Percentiles rank a stretch among this genome's conserved stretches.
These are phyloP conservation scores for Eupithecia abbreviata DNA, from an alignment of 2,888 invertebrate genomes.

Conservation along the genomic window DNA sequence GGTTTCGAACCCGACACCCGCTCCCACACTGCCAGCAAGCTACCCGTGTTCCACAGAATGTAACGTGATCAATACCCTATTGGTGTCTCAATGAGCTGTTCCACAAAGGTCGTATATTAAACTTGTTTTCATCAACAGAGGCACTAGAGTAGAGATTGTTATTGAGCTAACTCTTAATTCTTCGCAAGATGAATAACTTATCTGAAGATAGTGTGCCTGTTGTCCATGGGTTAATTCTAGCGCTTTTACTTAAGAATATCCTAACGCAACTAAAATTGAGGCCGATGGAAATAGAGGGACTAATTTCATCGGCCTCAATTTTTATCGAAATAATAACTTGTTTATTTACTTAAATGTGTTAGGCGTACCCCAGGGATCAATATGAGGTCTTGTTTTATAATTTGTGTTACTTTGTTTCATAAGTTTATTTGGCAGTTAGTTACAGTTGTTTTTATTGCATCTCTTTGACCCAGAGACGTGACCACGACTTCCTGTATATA, in stretches of 20 bases:
- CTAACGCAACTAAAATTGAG: no score
- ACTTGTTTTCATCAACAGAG: not conserved
- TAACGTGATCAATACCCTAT: slow-evolving; percentile 24
- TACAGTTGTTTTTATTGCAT: slow-evolving; percentile 6
- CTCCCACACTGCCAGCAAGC: slow-evolving; percentile 48
- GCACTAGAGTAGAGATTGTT: not conserved
- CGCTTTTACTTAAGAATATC: no score
- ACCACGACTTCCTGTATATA: not conserved
- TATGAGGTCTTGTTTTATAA: not conserved
- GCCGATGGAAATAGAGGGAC: no score
- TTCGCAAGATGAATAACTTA: not conserved
- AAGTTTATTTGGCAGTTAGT: slow-evolving; percentile 4
- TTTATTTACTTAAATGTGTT: not conserved
- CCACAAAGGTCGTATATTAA: not conserved
- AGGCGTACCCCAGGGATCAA: not conserved
- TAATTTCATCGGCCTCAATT: no score
- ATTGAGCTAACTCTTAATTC: not conserved
- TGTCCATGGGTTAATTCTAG: no score
- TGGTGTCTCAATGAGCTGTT: slow-evolving; percentile 8
- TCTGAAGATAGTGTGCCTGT: not conserved
- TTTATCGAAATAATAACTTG: no score
- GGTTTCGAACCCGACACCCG: slow-evolving; percentile 66
- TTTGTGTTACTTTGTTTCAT: not conserved
- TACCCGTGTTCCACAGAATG: slow-evolving; percentile 19
- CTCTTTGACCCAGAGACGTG: not conserved